phyloP scores from a whole-genome alignment of 2,888 invertebrate species.

The Nomada fabriciana region DNA sequence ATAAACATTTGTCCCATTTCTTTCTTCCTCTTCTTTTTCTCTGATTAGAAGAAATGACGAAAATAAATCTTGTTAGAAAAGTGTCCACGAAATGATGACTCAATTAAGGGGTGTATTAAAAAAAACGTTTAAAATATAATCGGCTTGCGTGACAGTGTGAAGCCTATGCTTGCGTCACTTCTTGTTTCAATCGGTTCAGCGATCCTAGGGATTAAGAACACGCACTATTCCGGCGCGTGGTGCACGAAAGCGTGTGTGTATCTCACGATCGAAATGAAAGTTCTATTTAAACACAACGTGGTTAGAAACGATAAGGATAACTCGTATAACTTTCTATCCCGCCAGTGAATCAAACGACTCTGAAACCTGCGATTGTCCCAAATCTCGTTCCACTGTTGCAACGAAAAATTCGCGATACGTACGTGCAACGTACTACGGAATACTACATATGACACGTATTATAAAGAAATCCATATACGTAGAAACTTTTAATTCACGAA shows the following conservation, averaged over 20 bases:
- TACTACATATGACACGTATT: neutral
- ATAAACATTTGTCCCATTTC: neutral
- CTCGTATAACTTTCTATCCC: slow-evolving; percentile 5
- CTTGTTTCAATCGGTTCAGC: slow-evolving; percentile 20
- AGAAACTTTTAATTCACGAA: too few species aligned
- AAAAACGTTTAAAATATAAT: too few species aligned
- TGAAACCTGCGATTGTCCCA: neutral
- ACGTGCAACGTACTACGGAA: neutral
- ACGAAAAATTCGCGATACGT: neutral
- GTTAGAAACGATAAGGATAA: slow-evolving; percentile 35
- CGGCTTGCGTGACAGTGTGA: neutral
- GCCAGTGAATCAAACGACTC: slow-evolving; percentile 10
- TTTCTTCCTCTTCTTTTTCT: neutral
- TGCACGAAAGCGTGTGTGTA: neutral
- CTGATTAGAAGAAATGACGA: too few species aligned
- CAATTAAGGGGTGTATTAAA: neutral
- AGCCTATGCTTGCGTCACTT: slow-evolving; percentile 16
- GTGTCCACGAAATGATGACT: neutral
- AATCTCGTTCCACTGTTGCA: slow-evolving; percentile 1
- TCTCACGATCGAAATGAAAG: neutral
- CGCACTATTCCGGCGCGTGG: neutral
- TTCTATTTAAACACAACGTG: slow-evolving; percentile 5
- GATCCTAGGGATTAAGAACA: slow-evolving; percentile 6
- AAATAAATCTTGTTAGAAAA: too few species aligned
- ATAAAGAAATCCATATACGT: too few species aligned